Percentiles rank a stretch among this genome's conserved stretches.
These are phyloP conservation scores for Lophotis ruficrista DNA, from an alignment of 2,113 vertebrate species.

Conservation along the genomic window DNA sequence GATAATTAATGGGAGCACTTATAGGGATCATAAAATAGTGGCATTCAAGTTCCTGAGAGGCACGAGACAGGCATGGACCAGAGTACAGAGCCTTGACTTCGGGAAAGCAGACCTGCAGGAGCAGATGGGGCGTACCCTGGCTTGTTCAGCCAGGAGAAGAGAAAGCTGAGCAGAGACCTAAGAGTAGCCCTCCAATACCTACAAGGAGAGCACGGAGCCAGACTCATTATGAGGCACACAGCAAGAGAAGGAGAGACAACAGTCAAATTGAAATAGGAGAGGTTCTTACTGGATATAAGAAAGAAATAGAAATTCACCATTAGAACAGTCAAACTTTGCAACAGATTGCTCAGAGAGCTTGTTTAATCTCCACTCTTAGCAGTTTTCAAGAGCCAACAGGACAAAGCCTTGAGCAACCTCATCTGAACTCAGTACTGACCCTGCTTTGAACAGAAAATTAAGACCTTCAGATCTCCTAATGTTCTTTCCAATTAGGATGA, in stretches of 20 bases:
- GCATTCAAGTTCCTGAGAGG: background rate
- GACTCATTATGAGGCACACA: background rate
- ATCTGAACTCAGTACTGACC: background rate
- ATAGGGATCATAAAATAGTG: background rate
- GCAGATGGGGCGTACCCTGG: background rate
- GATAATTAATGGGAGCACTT: background rate
- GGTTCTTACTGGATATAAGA: background rate
- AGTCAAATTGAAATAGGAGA: background rate
- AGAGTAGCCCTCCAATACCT: background rate
- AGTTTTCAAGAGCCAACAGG: background rate
- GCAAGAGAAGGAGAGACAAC: background rate
- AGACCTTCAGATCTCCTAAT: background rate
- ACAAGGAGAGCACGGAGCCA: background rate
- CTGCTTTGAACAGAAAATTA: background rate
- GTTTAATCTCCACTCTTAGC: background rate
- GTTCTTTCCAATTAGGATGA: background rate
- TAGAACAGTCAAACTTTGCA: background rate
- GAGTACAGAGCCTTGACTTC: background rate
- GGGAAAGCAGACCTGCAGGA: background rate
- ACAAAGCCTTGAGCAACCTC: background rate
- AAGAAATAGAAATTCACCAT: background rate
- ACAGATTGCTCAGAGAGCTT: background rate
- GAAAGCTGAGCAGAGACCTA: background rate
- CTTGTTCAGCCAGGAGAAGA: background rate
- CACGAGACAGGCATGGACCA: background rate